Base-by-base conservation (phyloP, 2,797 vertebrate species). In the Muscicapa striata region DNA sequence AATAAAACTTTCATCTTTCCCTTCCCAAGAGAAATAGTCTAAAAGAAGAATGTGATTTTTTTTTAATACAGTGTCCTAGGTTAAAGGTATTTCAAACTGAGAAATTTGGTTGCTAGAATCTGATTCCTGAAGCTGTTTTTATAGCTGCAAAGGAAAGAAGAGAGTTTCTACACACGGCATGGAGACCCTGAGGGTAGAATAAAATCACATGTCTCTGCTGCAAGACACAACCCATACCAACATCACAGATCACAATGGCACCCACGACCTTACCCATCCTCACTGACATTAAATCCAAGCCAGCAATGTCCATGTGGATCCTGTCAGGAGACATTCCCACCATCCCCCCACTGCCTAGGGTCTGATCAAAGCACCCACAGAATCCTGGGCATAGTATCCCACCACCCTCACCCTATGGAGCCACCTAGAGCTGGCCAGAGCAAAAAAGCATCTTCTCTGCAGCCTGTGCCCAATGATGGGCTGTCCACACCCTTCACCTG, bases 21-120 rank as follows among this genome's bases (percentile, higher is more conserved):
- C 48, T 91, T 90, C 90, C 73, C 51, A 93, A 81, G 69, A 81
- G 77, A 90, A 91, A 78, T 72, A 91, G 40, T 48, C 52, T 67
- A 81, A 91, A 95, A 88, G 10, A 86, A 24, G 16, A 89, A 66
- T 83, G 36, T 69, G 10, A 12, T 43, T 57, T 61, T 34, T 43
- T 78, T 68, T 38, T 51, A 11, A 57, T 86, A 38, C 27, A 62
- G n/a, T 70, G 32, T 75, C 63, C 29, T 46, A 52, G 30, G 84
- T 94, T 34, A 79, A 81, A 58, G 48, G 19, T 63, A 76, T 38
- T 82, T 90, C 86, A 36, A 45, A 90, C 81, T 54, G 55, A 84
- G 73, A 86, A 72, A 62, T 86, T 89, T 70, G 14, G 45, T 40
- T 82, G 34, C 48, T 82, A 70, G 63, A 46, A 76, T 82, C 59